Base-by-base conservation (phyloP, 2,113 vertebrate genomes). In the Capreolus pygargus region DNA sequence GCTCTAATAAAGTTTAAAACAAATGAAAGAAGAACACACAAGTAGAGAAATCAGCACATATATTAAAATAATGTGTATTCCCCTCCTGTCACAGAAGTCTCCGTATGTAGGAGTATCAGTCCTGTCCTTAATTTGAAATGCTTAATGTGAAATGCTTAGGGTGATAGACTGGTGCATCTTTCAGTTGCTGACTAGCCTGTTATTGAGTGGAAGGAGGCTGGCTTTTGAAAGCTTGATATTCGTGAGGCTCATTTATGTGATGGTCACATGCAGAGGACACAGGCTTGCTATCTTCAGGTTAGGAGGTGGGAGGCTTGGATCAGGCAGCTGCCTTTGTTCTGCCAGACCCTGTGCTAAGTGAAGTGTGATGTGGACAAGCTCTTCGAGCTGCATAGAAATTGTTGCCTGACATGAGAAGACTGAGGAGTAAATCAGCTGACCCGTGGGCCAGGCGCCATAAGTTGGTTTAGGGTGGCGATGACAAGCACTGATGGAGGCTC, bases 371-470 rank as follows among this genome's bases (percentile, higher is more conserved):
- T 2, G 13, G 47, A 83, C 84, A 45, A 23, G 55, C 33, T 57
- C 86, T 67, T 58, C 28, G 23, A 36, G 7, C 6, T 17, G 13
- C 3, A 7, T 27, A 2, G 43, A 21, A 16, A 47, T 79, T 8
- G 10, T 55, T 16, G 21, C 47, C 55, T 0, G 2, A 30, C 12
- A 1, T 1, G 30, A 54, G 50, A 70, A 11, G 10, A 27, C 3
- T 21, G 15, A n/a, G 15, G 91, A 45, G 1, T 54, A n/a, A 85
- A 79, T 52, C 25, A 30, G 30, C 21, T 47, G 47, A 64, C 33
- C 0, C 0, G 7, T 5, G 89, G 16, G 30, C 7, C 3, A 3
- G 23, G 57, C 7, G 5, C 43, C 23, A 2, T 21, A 1, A 2
- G 21, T 28, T 82, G 70, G 23, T 17, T 50, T 50, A 21, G 10